Evolutionary conservation across 2,888 invertebrate genomes (phyloP), one percentile per base, ranked within the genome.

Genomic region (Parnassius mnemosyne): DNA sequence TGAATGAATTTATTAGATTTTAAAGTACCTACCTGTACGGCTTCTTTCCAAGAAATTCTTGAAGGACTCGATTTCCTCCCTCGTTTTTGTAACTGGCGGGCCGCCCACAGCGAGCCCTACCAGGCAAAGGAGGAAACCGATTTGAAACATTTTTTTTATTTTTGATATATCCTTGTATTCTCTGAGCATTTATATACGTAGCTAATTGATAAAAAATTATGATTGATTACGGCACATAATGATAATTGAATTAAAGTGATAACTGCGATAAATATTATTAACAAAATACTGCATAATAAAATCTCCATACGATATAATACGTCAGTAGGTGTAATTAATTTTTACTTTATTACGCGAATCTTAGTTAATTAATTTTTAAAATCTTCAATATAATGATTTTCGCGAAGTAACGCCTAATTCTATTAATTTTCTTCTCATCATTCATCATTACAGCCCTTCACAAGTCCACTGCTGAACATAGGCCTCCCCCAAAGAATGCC

Each of bases 31-130:
- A 71, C 72, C 71, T 53, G 61, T 65, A 7, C 68, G 66, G 57
- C 67, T 70, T 16, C 61, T 77, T 56, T 87, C 84, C 74, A 89
- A 69, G 74, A 78, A 88, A 46, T 76, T 72, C 58, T 78, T 80
- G 66, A 86, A 89, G 0, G 76, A 77, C 65, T 87, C 77, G 25
- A 89, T 82, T 65, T 87, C 79, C 43, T 83, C 78, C 67, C 81
- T 76, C 12, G 71, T 75, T 69, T 79, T 79, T 11, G 75, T 69
- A 1, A 82, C 66, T 0, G 84, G 73, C 0, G 87, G 88, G 7
- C 75, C 76, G 50, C 79, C 78, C 3, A 69, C 58, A 13, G 71
- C 80, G 64, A 79, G 56, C 9, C 75, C 79, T 9, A 82, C 25
- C 9, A 81, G 46, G 41, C 76, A 72, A 13, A 80, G 56, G 2